phyloP scores from a whole-genome alignment of 1,140 invertebrate genomes.

The Leptoteleia sp. region DNA sequence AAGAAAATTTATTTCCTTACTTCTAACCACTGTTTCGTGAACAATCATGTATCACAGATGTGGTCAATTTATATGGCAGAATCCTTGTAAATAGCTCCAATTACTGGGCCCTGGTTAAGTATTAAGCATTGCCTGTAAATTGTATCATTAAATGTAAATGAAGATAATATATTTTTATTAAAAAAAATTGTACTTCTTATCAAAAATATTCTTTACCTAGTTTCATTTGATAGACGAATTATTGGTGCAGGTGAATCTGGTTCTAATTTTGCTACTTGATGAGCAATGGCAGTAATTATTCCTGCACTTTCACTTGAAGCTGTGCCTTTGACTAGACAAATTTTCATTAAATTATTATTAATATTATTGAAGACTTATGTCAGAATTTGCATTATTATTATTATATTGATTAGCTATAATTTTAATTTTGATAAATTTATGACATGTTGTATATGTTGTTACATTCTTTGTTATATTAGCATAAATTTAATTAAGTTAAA shows the following conservation, averaged over 20 bases:
- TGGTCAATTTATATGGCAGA: constrained; percentile 63
- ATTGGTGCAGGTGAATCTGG: constrained; percentile 73
- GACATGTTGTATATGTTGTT: too few relatives aligned
- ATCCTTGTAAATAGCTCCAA: constrained; percentile 79
- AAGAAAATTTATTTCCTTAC: constrained; percentile 19
- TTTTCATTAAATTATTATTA: not conserved
- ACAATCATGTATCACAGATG: constrained; percentile 30
- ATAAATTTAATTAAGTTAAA: too few relatives aligned
- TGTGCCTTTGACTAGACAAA: constrained; percentile 75
- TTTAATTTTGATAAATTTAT: too few relatives aligned
- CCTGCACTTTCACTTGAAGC: constrained; percentile 78
- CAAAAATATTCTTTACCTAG: constrained; percentile 67
- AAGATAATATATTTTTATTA: constrained; percentile 34
- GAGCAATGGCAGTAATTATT: constrained; percentile 78
- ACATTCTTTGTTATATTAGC: too few relatives aligned
- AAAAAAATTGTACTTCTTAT: constrained; percentile 1
- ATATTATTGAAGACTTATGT: not conserved
- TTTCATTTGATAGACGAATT: constrained; percentile 77
- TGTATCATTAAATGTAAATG: constrained; percentile 41
- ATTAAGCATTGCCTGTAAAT: constrained; percentile 79
- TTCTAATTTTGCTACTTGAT: constrained; percentile 78
- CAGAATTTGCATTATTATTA: too few relatives aligned
- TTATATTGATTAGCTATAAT: too few relatives aligned
- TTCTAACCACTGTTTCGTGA: constrained; percentile 19
- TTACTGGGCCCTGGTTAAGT: constrained; percentile 74